These are phyloP conservation scores for Brachylomia viminalis DNA, from an alignment of 2,888 invertebrate species.

Conservation along the genomic window DNA sequence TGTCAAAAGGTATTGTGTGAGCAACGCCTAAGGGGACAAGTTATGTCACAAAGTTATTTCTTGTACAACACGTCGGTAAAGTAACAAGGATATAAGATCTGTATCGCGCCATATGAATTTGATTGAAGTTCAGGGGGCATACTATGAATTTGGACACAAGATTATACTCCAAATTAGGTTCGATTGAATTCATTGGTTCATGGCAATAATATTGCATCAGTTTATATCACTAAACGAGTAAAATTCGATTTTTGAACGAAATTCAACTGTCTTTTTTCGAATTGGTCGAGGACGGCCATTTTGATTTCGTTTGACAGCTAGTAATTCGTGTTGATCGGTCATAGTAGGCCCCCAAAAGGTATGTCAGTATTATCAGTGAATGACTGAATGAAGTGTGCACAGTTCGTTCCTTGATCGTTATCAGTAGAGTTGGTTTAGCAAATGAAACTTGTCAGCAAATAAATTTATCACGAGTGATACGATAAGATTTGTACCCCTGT, in stretches of 20 bases:
- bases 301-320: constrained; percentile 37
- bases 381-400: constrained; percentile 63
- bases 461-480: constrained; percentile 75
- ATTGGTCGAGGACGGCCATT: constrained; percentile 35
- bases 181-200: constrained; percentile 43
- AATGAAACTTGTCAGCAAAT: constrained; percentile 78
- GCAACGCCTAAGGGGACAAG: constrained; percentile 85
- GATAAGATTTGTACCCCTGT: constrained; percentile 77
- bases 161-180: constrained; percentile 54
- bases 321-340: constrained; percentile 27
- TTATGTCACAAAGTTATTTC: constrained; percentile 86
- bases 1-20: constrained; percentile 78
- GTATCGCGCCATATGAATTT: constrained; percentile 80
- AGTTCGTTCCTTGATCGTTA: constrained; percentile 74
- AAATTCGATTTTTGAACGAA: constrained; percentile 31
- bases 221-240: background rate
- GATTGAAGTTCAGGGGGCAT: constrained; percentile 79
- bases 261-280: constrained; percentile 33
- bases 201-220: constrained; percentile 28
- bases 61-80: constrained; percentile 83
- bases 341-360: constrained; percentile 50
- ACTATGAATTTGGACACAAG: constrained; percentile 67
- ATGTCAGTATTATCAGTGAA: constrained; percentile 62
- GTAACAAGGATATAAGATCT: constrained; percentile 88
- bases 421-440: constrained; percentile 73